These are phyloP conservation scores for Scaptomyza reducta DNA, from an alignment of 2,888 invertebrate species.

Conservation along the genomic window DNA sequence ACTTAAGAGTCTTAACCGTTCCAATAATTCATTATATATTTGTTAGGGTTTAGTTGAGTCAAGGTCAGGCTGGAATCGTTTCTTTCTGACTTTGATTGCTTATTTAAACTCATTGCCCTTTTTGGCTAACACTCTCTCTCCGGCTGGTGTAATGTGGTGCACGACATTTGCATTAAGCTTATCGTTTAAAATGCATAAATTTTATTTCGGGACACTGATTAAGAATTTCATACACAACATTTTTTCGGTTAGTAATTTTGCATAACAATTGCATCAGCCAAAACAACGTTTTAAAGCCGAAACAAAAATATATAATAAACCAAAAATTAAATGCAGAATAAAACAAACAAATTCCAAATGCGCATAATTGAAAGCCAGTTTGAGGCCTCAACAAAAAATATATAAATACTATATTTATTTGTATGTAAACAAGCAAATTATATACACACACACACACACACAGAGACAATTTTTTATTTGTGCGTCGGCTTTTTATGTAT, in stretches of 20 bases:
- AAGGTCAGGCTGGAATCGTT: constrained; percentile 6
- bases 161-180: constrained; percentile 66
- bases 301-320: constrained; percentile 32
- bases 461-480: constrained; percentile 58
- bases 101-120: constrained; percentile 63
- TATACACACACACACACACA: constrained; percentile 25
- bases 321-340: constrained; percentile 47
- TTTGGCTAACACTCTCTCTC: constrained; percentile 4
- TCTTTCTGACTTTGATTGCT: constrained; percentile 25
- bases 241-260: constrained; percentile 69
- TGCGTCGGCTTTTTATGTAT: constrained; percentile 45
- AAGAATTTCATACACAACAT: constrained; percentile 41
- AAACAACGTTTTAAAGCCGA: constrained; percentile 27
- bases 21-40: not conserved
- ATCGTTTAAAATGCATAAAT: constrained; percentile 65
- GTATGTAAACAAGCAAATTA: constrained; percentile 43
- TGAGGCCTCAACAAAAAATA: constrained; percentile 14
- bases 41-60: not conserved
- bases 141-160: constrained; percentile 56
- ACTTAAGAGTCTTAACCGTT: constrained; percentile 6
- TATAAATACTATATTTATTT: constrained; percentile 6
- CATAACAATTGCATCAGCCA: constrained; percentile 76
- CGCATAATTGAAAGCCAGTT: constrained; percentile 75
- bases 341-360: constrained; percentile 59
- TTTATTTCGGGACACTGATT: constrained; percentile 46